Evolutionary conservation across 2,113 vertebrate species (phyloP).

Genomic region (Turdus rufiventris): DNA sequence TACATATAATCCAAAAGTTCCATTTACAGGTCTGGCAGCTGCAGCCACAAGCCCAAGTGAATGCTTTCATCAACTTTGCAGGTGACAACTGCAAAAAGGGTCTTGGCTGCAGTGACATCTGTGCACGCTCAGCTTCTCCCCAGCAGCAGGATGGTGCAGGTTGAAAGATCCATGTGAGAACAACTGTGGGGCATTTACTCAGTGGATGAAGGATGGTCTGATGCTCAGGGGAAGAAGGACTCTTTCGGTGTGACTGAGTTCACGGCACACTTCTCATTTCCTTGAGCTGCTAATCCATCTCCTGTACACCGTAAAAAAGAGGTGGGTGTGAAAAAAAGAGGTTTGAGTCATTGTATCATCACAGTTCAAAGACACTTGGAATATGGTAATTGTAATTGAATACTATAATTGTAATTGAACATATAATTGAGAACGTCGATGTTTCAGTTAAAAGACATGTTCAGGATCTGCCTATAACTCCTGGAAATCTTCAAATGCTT

Average conservation of each 20-base stretch:
- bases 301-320: background rate
- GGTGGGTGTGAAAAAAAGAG: background rate
- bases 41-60: background rate
- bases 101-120: background rate
- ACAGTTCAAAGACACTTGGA: conserved; percentile 13
- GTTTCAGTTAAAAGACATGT: background rate
- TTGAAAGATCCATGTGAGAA: background rate
- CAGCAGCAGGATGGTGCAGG: background rate
- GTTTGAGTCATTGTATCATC: background rate
- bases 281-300: background rate
- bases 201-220: background rate
- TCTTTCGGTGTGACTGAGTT: background rate
- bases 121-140: background rate
- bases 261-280: background rate
- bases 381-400: conserved; percentile 16
- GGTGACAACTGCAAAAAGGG: background rate
- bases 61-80: background rate
- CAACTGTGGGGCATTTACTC: background rate
- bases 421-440: background rate
- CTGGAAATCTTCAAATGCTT: conserved; percentile 14
- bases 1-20: background rate
- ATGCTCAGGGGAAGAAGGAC: background rate
- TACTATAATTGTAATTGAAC: conserved; percentile 15
- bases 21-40: background rate
- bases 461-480: background rate